Base-by-base conservation (phyloP, 2,113 vertebrate species). In the Pitta sordida region DNA sequence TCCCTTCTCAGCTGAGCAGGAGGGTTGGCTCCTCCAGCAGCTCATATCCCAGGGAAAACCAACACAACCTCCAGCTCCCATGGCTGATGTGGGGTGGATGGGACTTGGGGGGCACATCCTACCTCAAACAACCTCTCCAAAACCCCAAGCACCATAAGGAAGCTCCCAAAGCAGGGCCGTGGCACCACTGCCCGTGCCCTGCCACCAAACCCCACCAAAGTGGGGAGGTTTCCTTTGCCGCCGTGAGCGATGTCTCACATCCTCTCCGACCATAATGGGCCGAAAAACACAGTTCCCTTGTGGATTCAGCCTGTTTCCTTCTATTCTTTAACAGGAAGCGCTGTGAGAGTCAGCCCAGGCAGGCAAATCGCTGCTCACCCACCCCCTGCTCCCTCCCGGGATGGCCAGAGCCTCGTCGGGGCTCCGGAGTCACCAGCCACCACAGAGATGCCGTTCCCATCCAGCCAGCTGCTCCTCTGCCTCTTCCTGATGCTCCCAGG, bases 321-420 rank as follows among this genome's bases (percentile, higher is more conserved):
- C 98, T 97, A 99, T 99, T 99, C 98, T 98, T 98, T 89, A 77
- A 97, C 98, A 98, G 98, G 98, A 99, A 99, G 91, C 97, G 77
- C 77, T 67, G 71, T 2, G 91, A 97, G 96, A 97, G 97, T 95
- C 95, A 88, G 91, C 91, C 88, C 95, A 6, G 90, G 96, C 96
- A 86, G 94, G 90, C 94, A 91, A 64, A 81, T 46, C 19, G 22
- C 90, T 91, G 96, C 96, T 93, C 59, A 37, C 91, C 94, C 59
- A 37, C 91, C 94, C 94, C 83, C 78, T 32, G 1, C 44, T 90
- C 91, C 64, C 74, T 91, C 95, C 80, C 93, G 91, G 96, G 74
- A 98, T 98, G 97, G 97, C 93, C 89, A 97, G 96, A 97, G 80
- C 76, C 88, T 63, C 39, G 2, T n/a, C 5, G 0, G 83, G 86